Evolutionary conservation across 2,797 vertebrate species (phyloP), one percentile per base, ranked within the genome.

Genomic region (Enteromius fasciolatus): DNA sequence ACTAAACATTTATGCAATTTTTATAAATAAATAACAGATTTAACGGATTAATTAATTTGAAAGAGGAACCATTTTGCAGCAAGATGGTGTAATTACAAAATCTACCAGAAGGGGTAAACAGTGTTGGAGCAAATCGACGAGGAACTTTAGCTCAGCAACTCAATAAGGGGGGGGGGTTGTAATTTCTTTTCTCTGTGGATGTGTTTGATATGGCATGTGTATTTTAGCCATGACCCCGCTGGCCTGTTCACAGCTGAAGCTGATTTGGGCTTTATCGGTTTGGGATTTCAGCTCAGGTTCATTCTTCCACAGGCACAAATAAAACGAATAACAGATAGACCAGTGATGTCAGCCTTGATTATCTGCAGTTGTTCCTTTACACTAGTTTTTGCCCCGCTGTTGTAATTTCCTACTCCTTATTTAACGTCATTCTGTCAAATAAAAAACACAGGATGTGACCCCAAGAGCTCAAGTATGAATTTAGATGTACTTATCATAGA

Each of bases 321-420:
- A 50, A 84, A 78, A 77, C 48, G 64, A 70, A 83, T 83, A 81
- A 86, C 84, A 88, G 70, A 78, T n/a, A 41, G 76, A 66, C 52
- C 46, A 59, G 28, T 81, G 85, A 90, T 88, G 89, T 90, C 89
- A 89, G 68, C 33, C 39, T 67, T 75, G 46, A 80, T 86, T 86
- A 81, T 76, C 39, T 61, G 66, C 70, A 84, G 57, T 15, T 36
- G 76, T 72, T 84, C 64, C 76, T 64, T 5, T 75, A 69, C 76
- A 78, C 54, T 78, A 14, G 77, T 77, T 50, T 83, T 81, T 81
- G 31, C 87, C 79, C 85, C 77, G 46, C 82, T 84, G 83, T 87
- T 89, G 90, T 86, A 25, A 81, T 88, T 90, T 86, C 72, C 57
- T 82, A 72, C 57, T 76, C 77, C 87, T 91, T 89, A 85, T 87